phyloP scores from a whole-genome alignment of 2,113 vertebrate species.

The Paramisgurnus dabryanus region DNA sequence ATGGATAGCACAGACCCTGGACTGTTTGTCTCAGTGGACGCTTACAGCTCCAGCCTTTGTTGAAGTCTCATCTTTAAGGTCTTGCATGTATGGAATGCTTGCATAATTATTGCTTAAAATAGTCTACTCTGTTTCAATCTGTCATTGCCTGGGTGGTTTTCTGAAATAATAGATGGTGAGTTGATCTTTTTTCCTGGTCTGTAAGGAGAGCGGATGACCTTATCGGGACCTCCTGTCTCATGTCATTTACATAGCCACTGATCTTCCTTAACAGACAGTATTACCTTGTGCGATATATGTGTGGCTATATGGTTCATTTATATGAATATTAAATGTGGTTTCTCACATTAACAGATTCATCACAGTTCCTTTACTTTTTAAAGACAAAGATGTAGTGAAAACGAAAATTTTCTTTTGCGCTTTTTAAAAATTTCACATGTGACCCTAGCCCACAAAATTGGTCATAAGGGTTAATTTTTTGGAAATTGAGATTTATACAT shows the following conservation, averaged over 20 bases:
- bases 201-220: constrained; percentile 11
- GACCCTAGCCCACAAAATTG: no score
- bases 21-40: constrained; percentile 5
- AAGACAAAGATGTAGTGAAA: no score
- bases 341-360: no score
- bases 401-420: no score
- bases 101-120: constrained; percentile 32
- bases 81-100: not conserved
- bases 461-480: no score
- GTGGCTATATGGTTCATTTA: not conserved
- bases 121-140: not conserved
- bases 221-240: not conserved
- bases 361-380: no score
- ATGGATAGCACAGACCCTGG: constrained; percentile 30
- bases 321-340: not conserved
- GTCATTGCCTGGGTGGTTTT: not conserved
- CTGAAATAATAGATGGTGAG: constrained; percentile 17
- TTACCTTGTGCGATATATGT: not conserved
- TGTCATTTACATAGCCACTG: not conserved
- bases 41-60: not conserved
- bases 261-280: constrained; percentile 9
- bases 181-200: constrained; percentile 32
- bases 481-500: no score
- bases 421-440: no score
- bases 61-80: constrained; percentile 34